Evolutionary conservation across 2,113 vertebrate genomes (phyloP).

Genomic region (Hystrix cristata): DNA sequence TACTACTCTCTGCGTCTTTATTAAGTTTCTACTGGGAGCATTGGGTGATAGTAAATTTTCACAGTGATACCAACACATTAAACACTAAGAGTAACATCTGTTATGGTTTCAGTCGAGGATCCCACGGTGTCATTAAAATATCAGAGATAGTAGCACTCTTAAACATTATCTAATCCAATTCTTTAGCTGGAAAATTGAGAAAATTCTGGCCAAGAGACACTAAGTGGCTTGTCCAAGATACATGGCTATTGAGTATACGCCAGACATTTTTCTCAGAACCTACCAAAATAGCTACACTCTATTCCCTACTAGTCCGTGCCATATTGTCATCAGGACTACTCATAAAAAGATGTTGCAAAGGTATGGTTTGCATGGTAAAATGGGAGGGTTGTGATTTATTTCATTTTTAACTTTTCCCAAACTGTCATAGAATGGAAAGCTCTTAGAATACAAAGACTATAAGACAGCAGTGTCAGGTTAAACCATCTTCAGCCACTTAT

Average conservation of each 20-base stretch:
- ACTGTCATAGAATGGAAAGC: background rate
- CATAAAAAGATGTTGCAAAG: conserved; percentile 43
- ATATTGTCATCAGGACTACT: conserved; percentile 9
- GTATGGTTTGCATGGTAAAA: background rate
- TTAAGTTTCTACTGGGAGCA: conserved; percentile 16
- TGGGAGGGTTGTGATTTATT: background rate
- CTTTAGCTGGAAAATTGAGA: conserved; percentile 59
- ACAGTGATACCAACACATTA: conserved; percentile 18
- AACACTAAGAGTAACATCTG: conserved; percentile 43
- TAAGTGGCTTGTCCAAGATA: conserved; percentile 46
- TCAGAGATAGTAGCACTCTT: conserved; percentile 41
- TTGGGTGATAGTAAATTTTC: conserved; percentile 31
- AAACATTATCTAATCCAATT: conserved; percentile 61
- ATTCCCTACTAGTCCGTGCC: background rate
- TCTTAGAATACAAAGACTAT: conserved; percentile 52
- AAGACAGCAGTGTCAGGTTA: background rate
- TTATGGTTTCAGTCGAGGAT: conserved; percentile 36
- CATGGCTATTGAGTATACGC: conserved; percentile 31
- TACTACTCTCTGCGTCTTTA: conserved; percentile 29
- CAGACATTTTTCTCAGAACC: conserved; percentile 35
- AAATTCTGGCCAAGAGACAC: conserved; percentile 56
- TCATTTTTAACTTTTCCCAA: conserved; percentile 37
- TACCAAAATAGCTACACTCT: background rate
- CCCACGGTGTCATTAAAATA: conserved; percentile 53
- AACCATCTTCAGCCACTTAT: conserved; percentile 50